phyloP scores from a whole-genome alignment of 2,888 invertebrate genomes.

The Nasonia oneida region DNA sequence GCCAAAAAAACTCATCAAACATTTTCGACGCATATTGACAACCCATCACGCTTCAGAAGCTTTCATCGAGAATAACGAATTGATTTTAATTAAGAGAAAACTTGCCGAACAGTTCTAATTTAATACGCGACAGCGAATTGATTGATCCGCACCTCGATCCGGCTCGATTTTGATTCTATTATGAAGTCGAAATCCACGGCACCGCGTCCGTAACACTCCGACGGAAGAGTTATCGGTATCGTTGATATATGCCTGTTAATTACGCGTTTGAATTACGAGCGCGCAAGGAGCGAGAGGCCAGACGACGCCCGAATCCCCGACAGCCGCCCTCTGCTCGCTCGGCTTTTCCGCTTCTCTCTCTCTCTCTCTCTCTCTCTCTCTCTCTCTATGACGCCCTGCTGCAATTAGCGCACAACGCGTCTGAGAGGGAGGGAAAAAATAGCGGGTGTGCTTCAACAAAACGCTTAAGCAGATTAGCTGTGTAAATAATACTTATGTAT shows the following conservation, averaged over 20 bases:
- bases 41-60: no score
- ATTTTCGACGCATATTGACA: no score
- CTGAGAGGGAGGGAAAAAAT: not conserved
- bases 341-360: no score
- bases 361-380: no score
- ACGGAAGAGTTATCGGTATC: constrained; percentile 53
- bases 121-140: constrained; percentile 38
- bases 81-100: constrained; percentile 52
- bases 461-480: constrained; percentile 55
- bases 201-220: not conserved
- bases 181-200: constrained; percentile 53
- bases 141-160: constrained; percentile 52
- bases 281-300: constrained; percentile 37
- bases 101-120: constrained; percentile 29
- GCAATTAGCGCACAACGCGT: constrained; percentile 12
- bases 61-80: constrained; percentile 40
- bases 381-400: not conserved
- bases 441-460: not conserved
- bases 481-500: constrained; percentile 32
- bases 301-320: constrained; percentile 32
- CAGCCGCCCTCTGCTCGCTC: not conserved
- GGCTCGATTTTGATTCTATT: constrained; percentile 62
- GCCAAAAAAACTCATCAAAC: no score
- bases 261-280: constrained; percentile 66
- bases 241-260: constrained; percentile 65